Evolutionary conservation across 2,888 invertebrate species (phyloP), one percentile per base, ranked within the genome.

Genomic region (Tinea trinotella): DNA sequence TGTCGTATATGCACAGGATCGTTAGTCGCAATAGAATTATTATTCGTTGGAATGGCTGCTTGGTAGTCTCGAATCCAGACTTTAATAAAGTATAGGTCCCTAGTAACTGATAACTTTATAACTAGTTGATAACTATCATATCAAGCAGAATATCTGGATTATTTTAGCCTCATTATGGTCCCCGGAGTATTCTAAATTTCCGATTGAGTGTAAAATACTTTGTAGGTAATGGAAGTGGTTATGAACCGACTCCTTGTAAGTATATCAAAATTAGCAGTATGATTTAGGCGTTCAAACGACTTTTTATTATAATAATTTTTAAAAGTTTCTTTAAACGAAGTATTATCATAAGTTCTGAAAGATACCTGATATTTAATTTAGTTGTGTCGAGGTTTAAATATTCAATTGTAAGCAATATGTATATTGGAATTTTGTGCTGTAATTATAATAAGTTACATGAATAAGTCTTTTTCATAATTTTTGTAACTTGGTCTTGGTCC

Each of bases 381-480:
- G n/a, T n/a, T 46, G 44, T 57, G 55, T 57, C 46, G 74, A 70
- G 75, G 75, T 80, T 80, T 75, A 71, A 81, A 75, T 64, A 69
- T 80, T 76, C 76, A 76, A 79, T 71, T 67, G 65, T 62, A 65
- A 67, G 67, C 64, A 64, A 59, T 40, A n/a, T n/a, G n/a, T n/a
- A 59, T 62, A 36, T 59, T 54, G 59, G 58, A 58, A 58, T 57
- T 12, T 48, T 46, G 48, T 54, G 30, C 20, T 50, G 13, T 46
- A 74, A 76, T 79, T 78, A 72, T 80, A 67, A 78, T 78, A 80
- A 81, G 77, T 78, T 79, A 78, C 80, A 74, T 71, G 68, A 74
- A 76, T 50, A 50, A 50, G 50, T 78, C 77, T 70, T 80, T 81
- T 81, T 80, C 81, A 78, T 81, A 82, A 76, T 78, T 84, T 80